phyloP scores from a whole-genome alignment of 2,113 vertebrate species.

The Melanocharis versteri region DNA sequence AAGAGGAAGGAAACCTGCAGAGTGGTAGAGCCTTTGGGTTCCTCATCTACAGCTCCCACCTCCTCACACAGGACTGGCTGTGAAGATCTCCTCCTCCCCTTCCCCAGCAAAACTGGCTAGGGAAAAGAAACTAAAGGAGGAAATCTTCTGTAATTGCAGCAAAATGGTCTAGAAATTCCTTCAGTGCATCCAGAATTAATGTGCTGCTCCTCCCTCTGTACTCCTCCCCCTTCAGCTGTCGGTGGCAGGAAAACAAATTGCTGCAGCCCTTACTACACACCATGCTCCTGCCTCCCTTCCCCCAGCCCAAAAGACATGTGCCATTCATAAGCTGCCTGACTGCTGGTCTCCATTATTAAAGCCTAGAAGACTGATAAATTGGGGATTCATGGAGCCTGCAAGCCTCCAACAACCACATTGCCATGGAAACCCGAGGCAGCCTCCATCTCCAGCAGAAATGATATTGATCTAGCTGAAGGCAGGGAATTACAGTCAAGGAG shows the following conservation, averaged over 20 bases:
- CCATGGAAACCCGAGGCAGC: constrained; percentile 75
- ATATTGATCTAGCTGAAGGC: constrained; percentile 68
- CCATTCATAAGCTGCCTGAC: constrained; percentile 67
- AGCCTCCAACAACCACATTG: constrained; percentile 69
- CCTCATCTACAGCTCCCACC: not conserved
- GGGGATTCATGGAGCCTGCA: constrained; percentile 67
- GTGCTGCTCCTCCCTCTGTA: not conserved
- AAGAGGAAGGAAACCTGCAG: not conserved
- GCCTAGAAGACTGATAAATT: constrained; percentile 73
- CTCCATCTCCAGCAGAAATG: constrained; percentile 57
- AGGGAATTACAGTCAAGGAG: constrained; percentile 45
- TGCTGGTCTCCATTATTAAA: constrained; percentile 70
- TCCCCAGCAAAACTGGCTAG: not conserved
- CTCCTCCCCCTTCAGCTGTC: not conserved
- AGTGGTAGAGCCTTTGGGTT: not conserved
- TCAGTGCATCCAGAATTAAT: constrained; percentile 14
- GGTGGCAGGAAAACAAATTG: constrained; percentile 53
- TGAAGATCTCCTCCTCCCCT: not conserved
- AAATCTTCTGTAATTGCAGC: not conserved
- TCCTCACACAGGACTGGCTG: not conserved
- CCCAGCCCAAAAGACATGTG: constrained; percentile 57
- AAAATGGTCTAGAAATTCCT: constrained; percentile 54
- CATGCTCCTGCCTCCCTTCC: not conserved
- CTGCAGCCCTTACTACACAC: constrained; percentile 39
- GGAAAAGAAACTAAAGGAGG: not conserved